These are phyloP conservation scores for Nansenia antarctica DNA, from an alignment of 2,113 vertebrate genomes.

Conservation along the genomic window DNA sequence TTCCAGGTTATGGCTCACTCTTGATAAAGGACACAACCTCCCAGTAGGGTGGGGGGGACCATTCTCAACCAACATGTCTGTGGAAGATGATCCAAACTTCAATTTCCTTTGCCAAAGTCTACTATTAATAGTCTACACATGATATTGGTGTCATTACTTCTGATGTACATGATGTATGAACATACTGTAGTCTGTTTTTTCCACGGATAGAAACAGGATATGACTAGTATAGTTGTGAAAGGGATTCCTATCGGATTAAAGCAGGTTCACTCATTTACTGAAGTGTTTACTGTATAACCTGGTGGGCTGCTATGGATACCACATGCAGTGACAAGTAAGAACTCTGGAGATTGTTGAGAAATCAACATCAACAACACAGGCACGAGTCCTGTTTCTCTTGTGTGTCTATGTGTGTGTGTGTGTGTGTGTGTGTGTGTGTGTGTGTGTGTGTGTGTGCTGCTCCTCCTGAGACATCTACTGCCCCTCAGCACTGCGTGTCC, in stretches of 20 bases:
- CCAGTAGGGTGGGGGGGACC: too few species aligned
- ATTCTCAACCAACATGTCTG: too few species aligned
- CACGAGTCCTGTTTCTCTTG: conserved; percentile 24
- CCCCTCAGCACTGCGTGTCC: too few species aligned
- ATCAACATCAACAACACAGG: conserved; percentile 9
- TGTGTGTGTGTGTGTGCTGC: not conserved
- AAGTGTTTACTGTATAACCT: conserved; percentile 69
- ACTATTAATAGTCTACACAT: too few species aligned
- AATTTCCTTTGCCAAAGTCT: too few species aligned
- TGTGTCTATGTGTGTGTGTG: not conserved
- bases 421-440: not conserved
- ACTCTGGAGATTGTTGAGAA: conserved; percentile 30
- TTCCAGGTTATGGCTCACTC: too few species aligned
- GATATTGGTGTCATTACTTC: not conserved
- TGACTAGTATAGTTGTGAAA: conserved; percentile 46
- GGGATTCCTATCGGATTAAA: conserved; percentile 53
- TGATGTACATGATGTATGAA: not conserved
- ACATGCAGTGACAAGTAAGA: conserved; percentile 61
- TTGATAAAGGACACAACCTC: too few species aligned
- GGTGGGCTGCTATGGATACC: conserved; percentile 64
- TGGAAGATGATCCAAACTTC: too few species aligned
- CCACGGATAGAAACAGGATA: conserved; percentile 46
- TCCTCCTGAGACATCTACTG: too few species aligned
- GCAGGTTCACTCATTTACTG: conserved; percentile 60
- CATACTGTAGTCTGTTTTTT: not conserved